phyloP scores from a whole-genome alignment of 2,113 vertebrate genomes.

The Otus sunia region DNA sequence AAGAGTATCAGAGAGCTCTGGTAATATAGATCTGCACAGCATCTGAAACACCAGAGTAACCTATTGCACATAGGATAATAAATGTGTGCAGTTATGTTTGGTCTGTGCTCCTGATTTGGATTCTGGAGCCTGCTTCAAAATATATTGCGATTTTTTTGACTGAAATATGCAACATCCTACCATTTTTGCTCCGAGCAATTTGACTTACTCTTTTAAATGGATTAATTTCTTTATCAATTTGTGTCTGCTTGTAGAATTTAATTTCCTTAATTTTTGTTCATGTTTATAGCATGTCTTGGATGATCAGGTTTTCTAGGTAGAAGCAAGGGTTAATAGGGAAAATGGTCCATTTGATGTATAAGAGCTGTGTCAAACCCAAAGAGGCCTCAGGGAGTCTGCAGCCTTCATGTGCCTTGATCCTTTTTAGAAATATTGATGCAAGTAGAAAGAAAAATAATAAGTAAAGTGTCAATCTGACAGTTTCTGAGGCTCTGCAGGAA shows the following conservation, averaged over 20 bases:
- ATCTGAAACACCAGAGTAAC: neutral
- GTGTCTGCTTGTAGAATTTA: neutral
- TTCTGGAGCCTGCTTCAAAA: neutral
- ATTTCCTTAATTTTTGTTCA: neutral
- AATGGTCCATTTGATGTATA: neutral
- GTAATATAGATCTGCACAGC: rapidly evolving
- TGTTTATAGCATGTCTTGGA: neutral
- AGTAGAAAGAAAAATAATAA: constrained; percentile 38
- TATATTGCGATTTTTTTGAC: neutral
- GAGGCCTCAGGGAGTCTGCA: neutral
- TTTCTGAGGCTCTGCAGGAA: constrained; percentile 3
- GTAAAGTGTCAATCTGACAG: constrained; percentile 2
- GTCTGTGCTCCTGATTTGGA: neutral
- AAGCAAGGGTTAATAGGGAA: neutral
- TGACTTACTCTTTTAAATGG: neutral
- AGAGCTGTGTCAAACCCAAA: neutral
- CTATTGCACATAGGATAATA: neutral
- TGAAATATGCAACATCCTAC: neutral
- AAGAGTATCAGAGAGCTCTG: neutral
- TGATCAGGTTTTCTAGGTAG: neutral
- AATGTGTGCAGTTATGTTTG: neutral
- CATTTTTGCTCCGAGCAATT: neutral
- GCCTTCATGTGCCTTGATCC: neutral
- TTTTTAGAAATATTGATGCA: constrained; percentile 21
- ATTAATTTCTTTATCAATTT: neutral